These are phyloP conservation scores for Clarias magur DNA, from an alignment of 2,113 vertebrate species.

Conservation along the genomic window DNA sequence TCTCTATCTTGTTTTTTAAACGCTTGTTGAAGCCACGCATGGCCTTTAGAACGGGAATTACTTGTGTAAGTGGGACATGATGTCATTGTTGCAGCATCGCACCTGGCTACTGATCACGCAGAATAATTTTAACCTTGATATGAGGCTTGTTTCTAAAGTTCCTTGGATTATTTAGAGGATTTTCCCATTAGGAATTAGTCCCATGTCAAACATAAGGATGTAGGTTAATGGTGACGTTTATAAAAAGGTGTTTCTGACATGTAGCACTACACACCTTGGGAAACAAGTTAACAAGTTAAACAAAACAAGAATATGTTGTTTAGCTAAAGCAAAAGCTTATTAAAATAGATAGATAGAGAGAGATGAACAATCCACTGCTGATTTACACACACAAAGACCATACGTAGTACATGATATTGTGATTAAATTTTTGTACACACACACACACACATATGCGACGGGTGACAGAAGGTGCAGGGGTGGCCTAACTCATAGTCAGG, in stretches of 20 bases:
- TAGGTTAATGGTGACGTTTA: conserved; percentile 46
- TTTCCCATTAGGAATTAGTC: not conserved
- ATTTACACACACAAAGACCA: not conserved
- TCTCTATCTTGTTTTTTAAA: not conserved
- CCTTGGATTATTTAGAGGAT: not conserved
- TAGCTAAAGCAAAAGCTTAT: no score
- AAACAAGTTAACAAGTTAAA: not conserved
- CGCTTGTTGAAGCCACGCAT: not conserved
- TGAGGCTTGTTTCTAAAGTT: not conserved
- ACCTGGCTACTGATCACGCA: not conserved
- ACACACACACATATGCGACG: conserved; percentile 21
- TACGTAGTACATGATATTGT: not conserved
- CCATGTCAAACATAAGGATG: conserved; percentile 22
- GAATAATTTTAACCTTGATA: not conserved
- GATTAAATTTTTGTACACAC: not conserved
- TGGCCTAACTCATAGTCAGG: conserved; percentile 32
- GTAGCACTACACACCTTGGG: not conserved
- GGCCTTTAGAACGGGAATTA: not conserved
- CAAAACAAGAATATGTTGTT: not conserved
- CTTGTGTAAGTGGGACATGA: not conserved
- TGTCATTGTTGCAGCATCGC: not conserved
- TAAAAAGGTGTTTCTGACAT: conserved; percentile 4
- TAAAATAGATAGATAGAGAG: not conserved
- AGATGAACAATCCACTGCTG: not conserved
- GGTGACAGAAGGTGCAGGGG: conserved; percentile 54